Evolutionary conservation across 2,797 vertebrate species (phyloP).

Genomic region (Salarias fasciatus): DNA sequence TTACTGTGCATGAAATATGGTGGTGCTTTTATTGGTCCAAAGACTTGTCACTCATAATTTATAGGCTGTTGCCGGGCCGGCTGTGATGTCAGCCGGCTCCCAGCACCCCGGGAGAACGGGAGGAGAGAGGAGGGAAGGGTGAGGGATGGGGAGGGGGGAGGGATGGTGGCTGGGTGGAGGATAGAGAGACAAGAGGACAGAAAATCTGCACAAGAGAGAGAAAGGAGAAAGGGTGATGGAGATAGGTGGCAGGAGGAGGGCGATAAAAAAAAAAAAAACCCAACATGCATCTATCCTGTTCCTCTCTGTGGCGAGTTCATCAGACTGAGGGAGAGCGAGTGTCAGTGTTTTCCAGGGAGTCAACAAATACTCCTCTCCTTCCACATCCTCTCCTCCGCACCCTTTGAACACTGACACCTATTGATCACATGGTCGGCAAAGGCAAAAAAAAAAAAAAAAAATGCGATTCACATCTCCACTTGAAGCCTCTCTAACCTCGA

Average conservation of each 20-base stretch:
- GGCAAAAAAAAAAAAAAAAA: slow-evolving; percentile 33
- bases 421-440: slow-evolving; percentile 67
- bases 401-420: slow-evolving; percentile 72
- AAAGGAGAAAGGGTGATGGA: slow-evolving; percentile 49
- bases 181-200: slow-evolving; percentile 53
- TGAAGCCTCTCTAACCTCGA: slow-evolving; percentile 66
- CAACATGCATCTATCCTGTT: slow-evolving; percentile 68
- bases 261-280: slow-evolving; percentile 52
- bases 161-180: slow-evolving; percentile 17
- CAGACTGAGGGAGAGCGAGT: slow-evolving; percentile 69
- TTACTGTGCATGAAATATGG: slow-evolving; percentile 99
- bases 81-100: slow-evolving; percentile 83
- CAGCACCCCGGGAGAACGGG: slow-evolving; percentile 61
- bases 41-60: slow-evolving; percentile 98
- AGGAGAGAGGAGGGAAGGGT: slow-evolving; percentile 20
- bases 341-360: slow-evolving; percentile 45
- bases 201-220: slow-evolving; percentile 31
- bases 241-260: slow-evolving; percentile 34
- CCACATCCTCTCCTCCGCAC: slow-evolving; percentile 24
- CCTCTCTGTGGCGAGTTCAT: slow-evolving; percentile 65
- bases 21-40: slow-evolving; percentile 97
- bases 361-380: slow-evolving; percentile 52
- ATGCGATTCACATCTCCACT: slow-evolving; percentile 65
- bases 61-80: slow-evolving; percentile 90
- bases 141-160: too few species aligned